Conservation (phyloP, 2,113 vertebrate genomes). For the Labrus mixtus region DNA sequence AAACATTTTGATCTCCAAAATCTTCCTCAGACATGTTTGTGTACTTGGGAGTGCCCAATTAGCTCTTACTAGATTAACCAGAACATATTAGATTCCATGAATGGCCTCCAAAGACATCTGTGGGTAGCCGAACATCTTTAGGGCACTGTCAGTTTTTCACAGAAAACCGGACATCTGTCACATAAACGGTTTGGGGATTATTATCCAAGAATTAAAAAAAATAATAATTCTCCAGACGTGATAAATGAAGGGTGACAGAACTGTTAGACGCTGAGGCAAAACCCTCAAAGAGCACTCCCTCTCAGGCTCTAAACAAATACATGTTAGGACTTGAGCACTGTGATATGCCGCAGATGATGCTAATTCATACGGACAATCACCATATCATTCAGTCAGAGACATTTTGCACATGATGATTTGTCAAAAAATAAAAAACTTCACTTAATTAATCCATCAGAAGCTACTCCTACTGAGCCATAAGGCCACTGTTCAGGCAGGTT, state of each 20-base stretch:
- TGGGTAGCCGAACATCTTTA: not conserved
- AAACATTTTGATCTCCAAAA: too few relatives aligned
- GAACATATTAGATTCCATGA: not conserved
- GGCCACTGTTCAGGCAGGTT: not conserved
- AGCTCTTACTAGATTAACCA: not conserved
- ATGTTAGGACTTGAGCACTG: not conserved
- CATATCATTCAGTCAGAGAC: not conserved
- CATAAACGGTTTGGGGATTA: not conserved
- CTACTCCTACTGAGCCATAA: not conserved
- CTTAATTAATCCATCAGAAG: not conserved
- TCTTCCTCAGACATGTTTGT: not conserved
- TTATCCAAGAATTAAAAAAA: not conserved
- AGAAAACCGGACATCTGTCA: constrained; percentile 12
- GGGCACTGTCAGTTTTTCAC: not conserved
- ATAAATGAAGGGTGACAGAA: constrained; percentile 16
- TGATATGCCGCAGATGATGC: not conserved
- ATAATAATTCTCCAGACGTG: not conserved
- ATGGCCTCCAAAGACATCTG: not conserved
- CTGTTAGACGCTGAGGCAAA: not conserved
- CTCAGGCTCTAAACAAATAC: not conserved
- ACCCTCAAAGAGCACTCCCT: not conserved
- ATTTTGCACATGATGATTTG: not conserved
- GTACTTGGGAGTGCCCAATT: not conserved
- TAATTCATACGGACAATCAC: constrained; percentile 8
- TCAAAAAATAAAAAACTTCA: not conserved